phyloP scores from a whole-genome alignment of 1,140 invertebrate species.

The Cyphomyrmex costatus region DNA sequence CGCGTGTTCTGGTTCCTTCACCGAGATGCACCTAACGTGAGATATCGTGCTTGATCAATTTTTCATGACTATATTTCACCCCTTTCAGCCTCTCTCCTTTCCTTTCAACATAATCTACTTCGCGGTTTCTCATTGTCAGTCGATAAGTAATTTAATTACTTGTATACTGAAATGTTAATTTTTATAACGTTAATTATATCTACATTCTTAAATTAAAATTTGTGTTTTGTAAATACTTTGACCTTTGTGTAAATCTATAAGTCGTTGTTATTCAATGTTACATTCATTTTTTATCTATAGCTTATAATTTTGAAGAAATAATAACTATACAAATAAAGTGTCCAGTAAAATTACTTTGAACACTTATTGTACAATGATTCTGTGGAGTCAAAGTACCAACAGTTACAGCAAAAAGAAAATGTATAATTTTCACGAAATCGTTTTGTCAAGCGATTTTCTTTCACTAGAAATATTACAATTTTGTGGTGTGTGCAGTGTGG shows the following conservation, averaged over 20 bases:
- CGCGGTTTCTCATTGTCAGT: background rate
- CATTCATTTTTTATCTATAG: background rate
- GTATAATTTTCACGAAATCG: background rate
- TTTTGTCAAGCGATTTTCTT: background rate
- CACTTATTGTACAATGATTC: background rate
- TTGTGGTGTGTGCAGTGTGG: no score
- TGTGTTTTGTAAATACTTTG: background rate
- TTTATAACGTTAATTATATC: background rate
- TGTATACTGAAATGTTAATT: background rate
- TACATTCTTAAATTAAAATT: background rate
- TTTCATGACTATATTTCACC: constrained; percentile 82
- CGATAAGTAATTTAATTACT: constrained; percentile 45
- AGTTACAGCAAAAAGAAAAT: background rate
- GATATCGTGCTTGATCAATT: constrained; percentile 87
- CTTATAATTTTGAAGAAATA: background rate
- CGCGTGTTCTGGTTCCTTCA: constrained; percentile 85
- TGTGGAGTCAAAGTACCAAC: background rate
- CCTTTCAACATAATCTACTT: background rate
- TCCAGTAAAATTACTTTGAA: background rate
- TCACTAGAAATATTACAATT: no score
- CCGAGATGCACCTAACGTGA: constrained; percentile 83
- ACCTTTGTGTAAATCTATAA: background rate
- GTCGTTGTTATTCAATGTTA: background rate
- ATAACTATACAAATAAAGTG: background rate
- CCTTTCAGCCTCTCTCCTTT: constrained; percentile 26